A percentile compares a stretch with the other conserved stretches of the same genome.
These are phyloP conservation scores for Lomographa bimaculata DNA, from an alignment of 2,888 invertebrate genomes.

Conservation along the genomic window DNA sequence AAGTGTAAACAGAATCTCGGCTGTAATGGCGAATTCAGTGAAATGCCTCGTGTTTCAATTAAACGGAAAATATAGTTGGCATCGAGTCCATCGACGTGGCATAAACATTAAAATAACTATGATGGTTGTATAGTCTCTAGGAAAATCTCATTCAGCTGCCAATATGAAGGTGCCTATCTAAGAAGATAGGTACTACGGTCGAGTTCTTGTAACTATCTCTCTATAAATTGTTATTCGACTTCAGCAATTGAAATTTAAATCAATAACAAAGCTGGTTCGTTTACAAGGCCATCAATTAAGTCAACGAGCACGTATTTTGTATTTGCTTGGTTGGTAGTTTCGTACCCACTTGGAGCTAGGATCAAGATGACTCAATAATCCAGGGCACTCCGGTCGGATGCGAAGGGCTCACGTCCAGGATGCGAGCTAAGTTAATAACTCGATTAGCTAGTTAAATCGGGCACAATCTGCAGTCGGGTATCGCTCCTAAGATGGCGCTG, in stretches of 20 bases:
- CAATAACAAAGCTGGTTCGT: too few species aligned
- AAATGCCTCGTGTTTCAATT: constrained; percentile 69
- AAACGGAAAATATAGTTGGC: constrained; percentile 71
- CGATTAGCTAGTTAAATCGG: constrained; percentile 49
- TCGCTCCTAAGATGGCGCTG: constrained; percentile 59
- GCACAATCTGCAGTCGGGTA: constrained; percentile 45
- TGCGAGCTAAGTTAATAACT: constrained; percentile 39
- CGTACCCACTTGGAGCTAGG: too few species aligned
- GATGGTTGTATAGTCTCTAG: constrained; percentile 55
- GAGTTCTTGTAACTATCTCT: constrained; percentile 1
- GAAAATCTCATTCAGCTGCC: constrained; percentile 59
- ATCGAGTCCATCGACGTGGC: constrained; percentile 59
- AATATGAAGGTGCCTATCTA: constrained; percentile 38
- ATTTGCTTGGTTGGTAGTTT: too few species aligned
- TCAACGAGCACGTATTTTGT: too few species aligned
- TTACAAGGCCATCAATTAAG: too few species aligned
- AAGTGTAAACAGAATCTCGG: constrained; percentile 55
- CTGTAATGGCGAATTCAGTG: constrained; percentile 62
- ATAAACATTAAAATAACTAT: constrained; percentile 68
- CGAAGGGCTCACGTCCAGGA: constrained; percentile 30
- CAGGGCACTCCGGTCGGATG: constrained; percentile 23
- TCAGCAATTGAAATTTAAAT: too few species aligned
- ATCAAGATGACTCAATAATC: constrained; percentile 2
- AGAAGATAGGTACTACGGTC: constrained; percentile 1
- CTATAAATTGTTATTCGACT: too few species aligned